These are phyloP conservation scores for Nematopogon swammerdamellus DNA, from an alignment of 2,888 invertebrate genomes.

Conservation along the genomic window DNA sequence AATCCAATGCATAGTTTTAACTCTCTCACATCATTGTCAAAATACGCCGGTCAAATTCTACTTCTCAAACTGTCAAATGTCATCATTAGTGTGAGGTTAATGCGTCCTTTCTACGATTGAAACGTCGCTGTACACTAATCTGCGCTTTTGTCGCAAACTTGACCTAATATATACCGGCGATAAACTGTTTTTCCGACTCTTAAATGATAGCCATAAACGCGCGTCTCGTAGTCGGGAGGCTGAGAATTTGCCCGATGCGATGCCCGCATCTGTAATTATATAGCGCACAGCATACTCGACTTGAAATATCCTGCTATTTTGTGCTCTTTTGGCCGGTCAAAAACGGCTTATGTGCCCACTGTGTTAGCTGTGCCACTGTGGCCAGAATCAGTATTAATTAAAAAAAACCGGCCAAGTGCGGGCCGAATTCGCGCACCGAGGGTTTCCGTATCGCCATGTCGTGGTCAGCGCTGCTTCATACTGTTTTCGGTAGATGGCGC, in stretches of 20 bases:
- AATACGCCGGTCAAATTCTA: background rate
- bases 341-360: background rate
- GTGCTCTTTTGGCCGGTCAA: constrained; percentile 18
- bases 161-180: constrained; percentile 29
- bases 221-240: background rate
- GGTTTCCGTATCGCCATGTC: too few species aligned
- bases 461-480: too few species aligned
- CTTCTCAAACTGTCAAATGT: background rate
- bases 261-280: constrained; percentile 47
- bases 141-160: constrained; percentile 2
- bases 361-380: background rate
- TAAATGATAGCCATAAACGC: constrained; percentile 35
- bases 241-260: constrained; percentile 45
- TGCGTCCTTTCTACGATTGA: background rate
- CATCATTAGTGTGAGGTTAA: background rate
- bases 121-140: background rate
- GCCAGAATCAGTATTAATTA: too few species aligned
- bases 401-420: too few species aligned
- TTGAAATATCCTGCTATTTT: constrained; percentile 40
- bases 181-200: constrained; percentile 32
- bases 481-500: too few species aligned
- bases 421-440: too few species aligned
- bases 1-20: too few species aligned
- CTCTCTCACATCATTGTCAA: too few species aligned
- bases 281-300: constrained; percentile 31